Evolutionary conservation across 2,797 vertebrate species (phyloP).

Genomic region (Pseudomugil tenellus): DNA sequence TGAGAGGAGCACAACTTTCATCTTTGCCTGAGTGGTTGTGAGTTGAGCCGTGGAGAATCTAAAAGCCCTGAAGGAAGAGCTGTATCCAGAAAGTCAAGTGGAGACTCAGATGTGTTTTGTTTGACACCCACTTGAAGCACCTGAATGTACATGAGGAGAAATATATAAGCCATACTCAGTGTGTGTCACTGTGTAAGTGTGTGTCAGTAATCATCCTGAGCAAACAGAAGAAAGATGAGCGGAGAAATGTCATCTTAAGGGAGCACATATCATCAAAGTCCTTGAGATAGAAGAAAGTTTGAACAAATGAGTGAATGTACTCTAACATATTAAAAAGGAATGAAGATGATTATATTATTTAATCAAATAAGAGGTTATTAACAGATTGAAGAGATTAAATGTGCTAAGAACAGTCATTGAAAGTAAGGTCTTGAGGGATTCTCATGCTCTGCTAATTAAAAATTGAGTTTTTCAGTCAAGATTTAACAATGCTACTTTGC

Average conservation of each 20-base stretch:
- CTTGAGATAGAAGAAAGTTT: slow-evolving; percentile 50
- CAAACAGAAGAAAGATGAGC: slow-evolving; percentile 36
- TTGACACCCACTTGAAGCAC: slow-evolving; percentile 31
- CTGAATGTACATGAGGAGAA: slow-evolving; percentile 31
- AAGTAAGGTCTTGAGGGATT: slow-evolving; percentile 58
- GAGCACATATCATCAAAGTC: slow-evolving; percentile 32
- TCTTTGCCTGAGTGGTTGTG: slow-evolving; percentile 47
- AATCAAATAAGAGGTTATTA: slow-evolving; percentile 77
- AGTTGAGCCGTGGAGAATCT: slow-evolving; percentile 48
- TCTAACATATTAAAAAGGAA: slow-evolving; percentile 61
- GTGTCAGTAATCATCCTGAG: slow-evolving; percentile 33
- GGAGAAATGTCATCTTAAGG: slow-evolving; percentile 32
- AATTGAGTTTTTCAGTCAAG: slow-evolving; percentile 16
- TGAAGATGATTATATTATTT: slow-evolving; percentile 63
- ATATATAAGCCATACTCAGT: slow-evolving; percentile 4
- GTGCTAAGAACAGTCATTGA: slow-evolving; percentile 64
- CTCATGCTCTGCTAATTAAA: slow-evolving; percentile 55
- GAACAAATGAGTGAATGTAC: slow-evolving; percentile 55
- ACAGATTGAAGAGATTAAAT: slow-evolving; percentile 61
- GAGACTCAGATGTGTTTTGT: slow-evolving; percentile 32
- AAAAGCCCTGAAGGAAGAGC: slow-evolving; percentile 39
- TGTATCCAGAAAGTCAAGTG: slow-evolving; percentile 48
- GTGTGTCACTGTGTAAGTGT: background rate
- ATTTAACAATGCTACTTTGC: slow-evolving; percentile 30
- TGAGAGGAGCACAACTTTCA: slow-evolving; percentile 51